Evolutionary conservation across 2,797 vertebrate species (phyloP), one percentile per base, ranked within the genome.

Genomic region (Anolis apletophallus): DNA sequence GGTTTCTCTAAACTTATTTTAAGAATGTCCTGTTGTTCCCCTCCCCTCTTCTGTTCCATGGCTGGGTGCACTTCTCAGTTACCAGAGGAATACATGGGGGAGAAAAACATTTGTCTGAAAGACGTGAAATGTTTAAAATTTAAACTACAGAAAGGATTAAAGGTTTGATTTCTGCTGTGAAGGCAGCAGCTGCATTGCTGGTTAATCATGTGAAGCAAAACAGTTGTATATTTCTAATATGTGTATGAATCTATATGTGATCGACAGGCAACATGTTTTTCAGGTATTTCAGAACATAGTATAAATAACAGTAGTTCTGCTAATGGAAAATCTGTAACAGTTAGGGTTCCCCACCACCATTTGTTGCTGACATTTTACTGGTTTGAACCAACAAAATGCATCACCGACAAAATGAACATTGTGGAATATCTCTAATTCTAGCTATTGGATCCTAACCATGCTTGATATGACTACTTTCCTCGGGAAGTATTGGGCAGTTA

Each of bases 11-110:
- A 67, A 87, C 87, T 94, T 89, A 87, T 79, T 83, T 86, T 91
- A 92, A 90, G 55, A 73, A 83, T 23, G 85, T 91, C 83, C 89
- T 92, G n/a, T 78, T 89, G 90, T 88, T 89, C 89, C 90, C 90
- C 89, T 90, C 90, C 52, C 90, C 91, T 91, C 71, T 87, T 72
- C 82, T 74, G 32, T 94, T 90, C 83, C 80, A 29, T 29, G 26
- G 90, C 74, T 61, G 8, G 69, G 19, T 83, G 21, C 84, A 89
- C 69, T 61, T 84, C 89, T 77, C 17, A 23, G 23, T 82, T 85
- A 91, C 86, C 57, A 71, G 86, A 90, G 87, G 85, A 94, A 91
- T 16, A 11, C 52, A 90, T 90, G 61, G 59, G 23, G 9, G 7
- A 83, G 92, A 91, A 46, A 55, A 88, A 76, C 68, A 23, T 69